These are phyloP conservation scores for roundworm (Caenorhabditis elegans) DNA, from an alignment of 1,140 invertebrate species.

Conservation along the genomic window WBcel235 BX284606.5:8291001-8291500, in stretches of 20 bases:
- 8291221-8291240: neutral
- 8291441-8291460: conserved; percentile 35
- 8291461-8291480: conserved; percentile 24
- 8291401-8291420: conserved; percentile 31
- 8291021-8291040: conserved; percentile 31
- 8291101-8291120: conserved; percentile 43
- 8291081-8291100: conserved; percentile 40
- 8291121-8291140: neutral
- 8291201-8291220: neutral
- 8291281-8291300: conserved; percentile 35
- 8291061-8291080: conserved; percentile 35
- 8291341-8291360: conserved; percentile 36
- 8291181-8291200: conserved; percentile 31
- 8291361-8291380: conserved; percentile 22
- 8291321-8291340: conserved; percentile 33
- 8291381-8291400: conserved; percentile 17
- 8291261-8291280: conserved; percentile 18
- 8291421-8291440: conserved; percentile 14
- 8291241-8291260: neutral
- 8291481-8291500: conserved; percentile 30
- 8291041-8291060: conserved; percentile 17
- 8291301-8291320: conserved; percentile 41
- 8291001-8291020: conserved; percentile 32
- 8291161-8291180: conserved; percentile 37
- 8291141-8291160: neutral